These are phyloP conservation scores for Eilema caniola DNA, from an alignment of 2,888 invertebrate species.

Conservation along the genomic window DNA sequence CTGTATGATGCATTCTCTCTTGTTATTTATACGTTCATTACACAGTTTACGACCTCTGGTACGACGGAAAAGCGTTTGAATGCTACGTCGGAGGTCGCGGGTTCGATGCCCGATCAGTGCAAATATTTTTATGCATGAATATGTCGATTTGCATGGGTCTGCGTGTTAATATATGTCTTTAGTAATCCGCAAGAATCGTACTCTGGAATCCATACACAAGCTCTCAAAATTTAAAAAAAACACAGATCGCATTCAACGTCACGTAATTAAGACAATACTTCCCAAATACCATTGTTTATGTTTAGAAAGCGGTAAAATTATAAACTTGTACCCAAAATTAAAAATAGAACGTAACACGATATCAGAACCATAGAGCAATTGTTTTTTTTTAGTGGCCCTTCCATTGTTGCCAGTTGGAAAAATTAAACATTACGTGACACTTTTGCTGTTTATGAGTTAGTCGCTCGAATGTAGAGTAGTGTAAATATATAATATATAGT, in stretches of 20 bases:
- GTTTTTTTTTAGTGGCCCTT: conserved; percentile 25
- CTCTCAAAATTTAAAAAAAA: not conserved
- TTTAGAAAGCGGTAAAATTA: conserved; percentile 48
- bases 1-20: conserved; percentile 8
- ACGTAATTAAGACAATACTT: conserved; percentile 3
- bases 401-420: conserved; percentile 39
- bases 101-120: too few species aligned
- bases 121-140: too few species aligned
- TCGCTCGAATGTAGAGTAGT: not conserved
- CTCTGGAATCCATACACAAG: too few species aligned
- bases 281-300: conserved; percentile 36
- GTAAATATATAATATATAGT: not conserved
- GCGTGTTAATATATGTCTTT: too few species aligned
- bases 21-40: not conserved
- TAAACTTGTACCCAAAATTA: conserved; percentile 17
- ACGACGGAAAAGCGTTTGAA: too few species aligned
- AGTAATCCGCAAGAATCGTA: too few species aligned
- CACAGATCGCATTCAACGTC: not conserved
- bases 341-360: conserved; percentile 1
- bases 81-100: too few species aligned
- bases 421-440: conserved; percentile 5
- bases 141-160: too few species aligned
- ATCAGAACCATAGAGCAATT: conserved; percentile 39
- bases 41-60: too few species aligned
- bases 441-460: not conserved